Evolutionary conservation across 1,140 invertebrate species (phyloP).

Genomic region (Paraescarpia echinospica): DNA sequence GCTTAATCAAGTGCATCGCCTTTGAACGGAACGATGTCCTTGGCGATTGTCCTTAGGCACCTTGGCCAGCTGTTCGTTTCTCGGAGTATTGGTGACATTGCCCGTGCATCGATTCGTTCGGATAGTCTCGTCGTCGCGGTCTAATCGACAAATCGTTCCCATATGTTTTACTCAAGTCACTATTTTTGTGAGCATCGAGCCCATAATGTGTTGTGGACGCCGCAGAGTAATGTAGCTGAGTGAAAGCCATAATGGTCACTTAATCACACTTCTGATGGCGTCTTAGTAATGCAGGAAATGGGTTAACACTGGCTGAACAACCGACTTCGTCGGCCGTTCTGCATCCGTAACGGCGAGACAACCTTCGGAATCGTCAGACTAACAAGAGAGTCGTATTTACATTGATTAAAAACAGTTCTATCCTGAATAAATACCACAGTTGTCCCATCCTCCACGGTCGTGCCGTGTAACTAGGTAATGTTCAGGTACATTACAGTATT

Average conservation of each 20-base stretch:
- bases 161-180: not conserved
- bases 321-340: not conserved
- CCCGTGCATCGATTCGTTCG: not conserved
- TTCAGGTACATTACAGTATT: not conserved
- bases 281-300: not conserved
- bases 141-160: not conserved
- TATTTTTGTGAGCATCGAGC: not conserved
- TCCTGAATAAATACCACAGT: not conserved
- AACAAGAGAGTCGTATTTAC: not conserved
- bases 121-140: not conserved
- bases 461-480: not conserved
- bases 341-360: not conserved
- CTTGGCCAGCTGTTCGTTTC: not conserved
- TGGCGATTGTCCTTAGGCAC: not conserved
- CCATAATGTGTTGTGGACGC: not conserved
- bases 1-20: not conserved
- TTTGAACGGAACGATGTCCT: not conserved
- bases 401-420: too few relatives aligned
- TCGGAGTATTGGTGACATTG: too few relatives aligned
- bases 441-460: not conserved
- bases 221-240: not conserved
- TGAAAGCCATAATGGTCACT: not conserved
- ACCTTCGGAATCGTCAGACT: not conserved
- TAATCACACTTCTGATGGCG: not conserved
- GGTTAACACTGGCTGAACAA: too few relatives aligned